Conservation (phyloP, 2,888 invertebrate genomes). For the Ommatoiulus sabulosus region DNA sequence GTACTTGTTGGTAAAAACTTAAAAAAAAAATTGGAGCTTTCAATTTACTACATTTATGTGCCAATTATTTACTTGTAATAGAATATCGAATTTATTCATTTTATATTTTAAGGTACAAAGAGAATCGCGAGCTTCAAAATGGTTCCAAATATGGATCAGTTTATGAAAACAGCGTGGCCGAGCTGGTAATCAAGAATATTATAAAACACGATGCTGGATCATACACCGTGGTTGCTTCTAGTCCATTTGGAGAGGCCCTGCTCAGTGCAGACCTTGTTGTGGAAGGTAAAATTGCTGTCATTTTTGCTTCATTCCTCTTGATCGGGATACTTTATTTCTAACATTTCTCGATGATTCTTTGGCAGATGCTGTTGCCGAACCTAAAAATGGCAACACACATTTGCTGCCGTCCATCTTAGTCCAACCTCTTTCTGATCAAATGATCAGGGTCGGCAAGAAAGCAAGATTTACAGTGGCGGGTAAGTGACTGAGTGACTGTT, state of each 20-base stretch:
- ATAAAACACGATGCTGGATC: constrained; percentile 61
- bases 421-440: constrained; percentile 59
- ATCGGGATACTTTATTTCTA: background rate
- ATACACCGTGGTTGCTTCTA: constrained; percentile 63
- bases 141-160: constrained; percentile 64
- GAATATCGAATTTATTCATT: background rate
- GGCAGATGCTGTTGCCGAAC: constrained; percentile 36
- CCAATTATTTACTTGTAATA: too few relatives aligned
- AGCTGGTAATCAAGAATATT: constrained; percentile 64
- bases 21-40: too few relatives aligned
- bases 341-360: background rate
- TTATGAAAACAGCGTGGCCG: constrained; percentile 60
- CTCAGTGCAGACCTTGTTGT: constrained; percentile 56
- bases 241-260: constrained; percentile 61
- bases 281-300: constrained; percentile 52
- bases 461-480: constrained; percentile 58
- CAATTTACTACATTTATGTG: too few relatives aligned
- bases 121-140: constrained; percentile 64
- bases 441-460: constrained; percentile 59
- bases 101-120: constrained; percentile 64
- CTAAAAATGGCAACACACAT: constrained; percentile 58
- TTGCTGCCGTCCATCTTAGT: constrained; percentile 57
- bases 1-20: too few relatives aligned
- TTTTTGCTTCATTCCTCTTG: background rate
- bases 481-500: constrained; percentile 12